Conservation (phyloP, 1,140 invertebrate genomes). For the Archivesica marissinica region DNA sequence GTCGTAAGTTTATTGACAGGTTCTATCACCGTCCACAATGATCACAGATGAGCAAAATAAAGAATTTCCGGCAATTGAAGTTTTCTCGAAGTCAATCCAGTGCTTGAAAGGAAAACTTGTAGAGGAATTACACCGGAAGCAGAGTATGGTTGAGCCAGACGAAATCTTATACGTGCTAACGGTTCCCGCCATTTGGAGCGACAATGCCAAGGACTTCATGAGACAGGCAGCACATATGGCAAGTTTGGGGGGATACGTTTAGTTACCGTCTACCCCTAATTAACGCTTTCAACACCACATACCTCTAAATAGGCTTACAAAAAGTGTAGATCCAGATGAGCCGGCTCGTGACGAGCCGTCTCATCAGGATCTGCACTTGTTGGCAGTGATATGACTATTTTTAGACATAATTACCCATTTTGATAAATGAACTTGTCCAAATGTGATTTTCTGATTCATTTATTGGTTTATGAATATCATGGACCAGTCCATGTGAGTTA, state of each 20-base stretch:
- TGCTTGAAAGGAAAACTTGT: constrained; percentile 39
- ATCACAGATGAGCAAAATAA: constrained; percentile 42
- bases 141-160: background rate
- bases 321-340: too few relatives aligned
- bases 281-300: too few relatives aligned
- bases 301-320: too few relatives aligned
- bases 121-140: background rate
- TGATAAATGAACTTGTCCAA: too few relatives aligned
- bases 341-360: too few relatives aligned
- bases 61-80: constrained; percentile 36
- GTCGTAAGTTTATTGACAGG: too few relatives aligned
- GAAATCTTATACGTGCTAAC: constrained; percentile 55
- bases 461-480: too few relatives aligned
- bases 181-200: constrained; percentile 61
- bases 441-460: too few relatives aligned
- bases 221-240: constrained; percentile 48
- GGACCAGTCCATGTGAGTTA: too few relatives aligned
- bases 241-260: background rate
- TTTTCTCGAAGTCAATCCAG: constrained; percentile 42
- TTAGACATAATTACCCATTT: too few relatives aligned
- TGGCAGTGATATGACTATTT: too few relatives aligned
- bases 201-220: constrained; percentile 55
- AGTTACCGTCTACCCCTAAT: background rate
- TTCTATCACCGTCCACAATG: background rate
- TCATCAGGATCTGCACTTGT: too few relatives aligned